Evolutionary conservation across 2,113 vertebrate genomes (phyloP).

Genomic region (Struthio camelus): DNA sequence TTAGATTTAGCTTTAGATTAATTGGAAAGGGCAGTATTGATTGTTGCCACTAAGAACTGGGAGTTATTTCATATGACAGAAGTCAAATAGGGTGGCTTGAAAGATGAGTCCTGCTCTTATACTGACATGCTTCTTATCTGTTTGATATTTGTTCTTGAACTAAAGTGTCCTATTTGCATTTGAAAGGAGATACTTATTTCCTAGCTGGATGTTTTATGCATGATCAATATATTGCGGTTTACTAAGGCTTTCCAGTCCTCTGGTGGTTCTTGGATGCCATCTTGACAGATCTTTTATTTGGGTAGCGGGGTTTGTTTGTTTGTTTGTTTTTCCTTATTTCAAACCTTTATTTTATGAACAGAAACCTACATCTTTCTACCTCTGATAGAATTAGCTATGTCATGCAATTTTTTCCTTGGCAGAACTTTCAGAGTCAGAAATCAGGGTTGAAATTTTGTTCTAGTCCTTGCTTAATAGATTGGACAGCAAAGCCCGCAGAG

Average conservation of each 20-base stretch:
- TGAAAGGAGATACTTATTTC: not conserved
- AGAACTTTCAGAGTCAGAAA: not conserved
- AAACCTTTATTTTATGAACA: not conserved
- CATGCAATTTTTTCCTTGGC: not conserved
- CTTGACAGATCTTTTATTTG: not conserved
- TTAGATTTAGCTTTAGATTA: conserved; percentile 11
- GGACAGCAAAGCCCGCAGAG: not conserved
- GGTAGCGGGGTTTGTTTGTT: too few species aligned
- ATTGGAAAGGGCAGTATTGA: not conserved
- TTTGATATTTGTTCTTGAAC: not conserved
- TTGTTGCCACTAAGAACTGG: not conserved
- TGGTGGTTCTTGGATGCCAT: not conserved
- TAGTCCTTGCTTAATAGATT: not conserved
- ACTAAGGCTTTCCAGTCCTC: not conserved
- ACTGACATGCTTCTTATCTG: not conserved
- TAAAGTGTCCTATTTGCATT: not conserved
- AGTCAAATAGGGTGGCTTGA: not conserved
- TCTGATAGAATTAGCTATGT: not conserved
- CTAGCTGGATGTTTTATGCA: not conserved
- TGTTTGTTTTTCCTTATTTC: not conserved
- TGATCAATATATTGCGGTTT: not conserved
- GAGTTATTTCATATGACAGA: not conserved
- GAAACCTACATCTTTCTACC: not conserved
- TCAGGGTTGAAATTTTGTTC: not conserved
- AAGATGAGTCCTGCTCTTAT: not conserved